Base-by-base conservation (phyloP, 2,888 invertebrate species). In the Brachyptera risi region DNA sequence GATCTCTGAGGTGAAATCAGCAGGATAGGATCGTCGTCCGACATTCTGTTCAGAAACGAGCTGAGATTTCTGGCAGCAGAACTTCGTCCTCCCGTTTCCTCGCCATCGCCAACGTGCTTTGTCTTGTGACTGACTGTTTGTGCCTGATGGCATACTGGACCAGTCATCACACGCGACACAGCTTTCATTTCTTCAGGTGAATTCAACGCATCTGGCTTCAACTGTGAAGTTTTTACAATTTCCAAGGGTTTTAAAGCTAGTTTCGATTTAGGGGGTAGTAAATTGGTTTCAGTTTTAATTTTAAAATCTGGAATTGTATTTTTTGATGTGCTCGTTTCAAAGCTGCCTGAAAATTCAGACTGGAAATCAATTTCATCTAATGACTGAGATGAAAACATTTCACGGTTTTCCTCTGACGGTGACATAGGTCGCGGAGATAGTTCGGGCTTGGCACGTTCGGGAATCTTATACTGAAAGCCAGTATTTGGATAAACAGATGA, bases 151-250 rank as follows among this genome's bases (percentile, higher is more conserved):
- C 84, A 80, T 62, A 86, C 83, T 0, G 89, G 88, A 0, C 85
- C 88, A 56, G 82, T 79, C 88, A 89, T 89, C n/a, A 89, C 88
- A 69, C 83, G 84, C 54, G 80, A 80, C 63, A 86, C 83, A 63
- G 87, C 83, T 7, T 69, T 68, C 61, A 79, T 79, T 70, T 86
- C 84, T 71, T 84, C 83, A 15, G 79, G 80, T 37, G 81, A 72
- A 63, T 75, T 47, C 13, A 56, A 24, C 57, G 50, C 26, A 17
- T 57, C 56, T 15, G 56, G 42, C 19, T n/a, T 13, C 7, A 35
- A 51, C 51, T 26, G 26, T 5, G 15, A 2, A 13, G 19, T 21
- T 23, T 54, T 4, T 11, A 54, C 35, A 19, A 37, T 23, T 13
- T 54, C 54, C 21, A 35, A 17, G 3, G 47, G 47, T 24, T 23